Evolutionary conservation across 2,797 vertebrate species (phyloP).

Genomic region (Bradypus variegatus): DNA sequence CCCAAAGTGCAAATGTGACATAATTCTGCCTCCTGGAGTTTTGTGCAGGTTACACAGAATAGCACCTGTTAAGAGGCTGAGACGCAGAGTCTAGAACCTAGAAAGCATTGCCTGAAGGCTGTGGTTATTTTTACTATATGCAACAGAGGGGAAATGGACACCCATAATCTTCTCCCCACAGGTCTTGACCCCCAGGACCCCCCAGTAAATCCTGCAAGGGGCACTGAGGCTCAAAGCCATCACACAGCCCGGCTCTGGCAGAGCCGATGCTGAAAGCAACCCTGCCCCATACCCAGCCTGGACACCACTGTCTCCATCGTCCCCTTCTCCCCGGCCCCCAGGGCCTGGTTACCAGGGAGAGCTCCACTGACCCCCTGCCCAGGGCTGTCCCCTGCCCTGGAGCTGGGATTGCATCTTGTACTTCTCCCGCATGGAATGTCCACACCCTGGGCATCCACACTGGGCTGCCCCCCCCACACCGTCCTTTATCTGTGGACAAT

Average conservation of each 20-base stretch:
- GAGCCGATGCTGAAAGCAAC: background rate
- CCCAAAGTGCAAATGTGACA: background rate
- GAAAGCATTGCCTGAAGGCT: background rate
- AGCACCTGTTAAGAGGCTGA: background rate
- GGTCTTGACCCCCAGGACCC: background rate
- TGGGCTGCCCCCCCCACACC: too few relatives aligned
- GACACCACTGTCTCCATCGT: background rate
- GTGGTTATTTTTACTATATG: background rate
- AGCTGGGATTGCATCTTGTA: background rate
- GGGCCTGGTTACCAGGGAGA: background rate
- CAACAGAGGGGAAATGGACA: background rate
- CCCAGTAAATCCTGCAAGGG: too few relatives aligned
- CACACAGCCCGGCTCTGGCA: too few relatives aligned
- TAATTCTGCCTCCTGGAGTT: rapidly evolving
- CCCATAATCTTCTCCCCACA: rapidly evolving
- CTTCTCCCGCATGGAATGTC: too few relatives aligned
- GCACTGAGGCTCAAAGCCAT: background rate
- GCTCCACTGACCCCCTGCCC: background rate
- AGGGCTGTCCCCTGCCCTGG: background rate
- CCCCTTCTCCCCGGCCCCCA: background rate
- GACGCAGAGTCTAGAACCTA: background rate
- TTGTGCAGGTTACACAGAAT: background rate
- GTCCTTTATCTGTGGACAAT: background rate
- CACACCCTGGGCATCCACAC: too few relatives aligned
- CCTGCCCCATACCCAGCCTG: background rate